A percentile compares a stretch with the other conserved stretches of the same genome.
phyloP scores from a whole-genome alignment of 37 sponge, comb jelly and placozoan genomes.

The Axinella damicornis region DNA sequence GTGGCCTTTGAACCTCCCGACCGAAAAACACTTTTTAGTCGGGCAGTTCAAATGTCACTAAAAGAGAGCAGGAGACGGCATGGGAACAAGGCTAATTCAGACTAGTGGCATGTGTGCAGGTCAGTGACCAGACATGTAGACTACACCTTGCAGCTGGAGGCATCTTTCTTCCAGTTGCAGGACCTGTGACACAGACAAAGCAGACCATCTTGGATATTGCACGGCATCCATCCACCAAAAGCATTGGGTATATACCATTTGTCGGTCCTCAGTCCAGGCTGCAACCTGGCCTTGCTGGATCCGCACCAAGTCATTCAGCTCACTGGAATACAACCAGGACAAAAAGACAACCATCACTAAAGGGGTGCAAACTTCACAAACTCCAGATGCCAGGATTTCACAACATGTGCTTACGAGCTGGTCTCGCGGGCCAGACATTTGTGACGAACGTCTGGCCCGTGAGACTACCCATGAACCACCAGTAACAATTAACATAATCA shows the following conservation, averaged over 20 bases:
- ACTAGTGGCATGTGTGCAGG: background rate
- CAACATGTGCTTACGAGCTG: background rate
- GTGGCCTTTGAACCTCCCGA: no score
- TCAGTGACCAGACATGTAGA: background rate
- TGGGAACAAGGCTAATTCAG: no score
- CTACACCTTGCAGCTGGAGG: constrained; percentile 23
- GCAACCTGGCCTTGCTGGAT: constrained; percentile 12
- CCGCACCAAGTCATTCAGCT: constrained; percentile 36
- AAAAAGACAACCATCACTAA: no score
- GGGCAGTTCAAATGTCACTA: no score
- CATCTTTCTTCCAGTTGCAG: constrained; percentile 19
- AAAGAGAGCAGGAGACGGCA: no score
- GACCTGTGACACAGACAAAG: background rate
- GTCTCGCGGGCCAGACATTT: no score
- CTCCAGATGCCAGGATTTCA: no score
- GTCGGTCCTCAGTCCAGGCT: constrained; percentile 21
- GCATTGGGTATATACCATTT: background rate
- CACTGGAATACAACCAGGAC: constrained; percentile 7
- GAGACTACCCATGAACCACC: no score
- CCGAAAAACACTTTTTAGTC: no score
- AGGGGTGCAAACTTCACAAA: no score
- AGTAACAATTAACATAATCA: no score
- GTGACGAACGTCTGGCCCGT: no score
- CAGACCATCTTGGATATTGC: background rate
- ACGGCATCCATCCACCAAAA: background rate